Base-by-base conservation (phyloP, 2,888 invertebrate species). In the Megamerina dolium region DNA sequence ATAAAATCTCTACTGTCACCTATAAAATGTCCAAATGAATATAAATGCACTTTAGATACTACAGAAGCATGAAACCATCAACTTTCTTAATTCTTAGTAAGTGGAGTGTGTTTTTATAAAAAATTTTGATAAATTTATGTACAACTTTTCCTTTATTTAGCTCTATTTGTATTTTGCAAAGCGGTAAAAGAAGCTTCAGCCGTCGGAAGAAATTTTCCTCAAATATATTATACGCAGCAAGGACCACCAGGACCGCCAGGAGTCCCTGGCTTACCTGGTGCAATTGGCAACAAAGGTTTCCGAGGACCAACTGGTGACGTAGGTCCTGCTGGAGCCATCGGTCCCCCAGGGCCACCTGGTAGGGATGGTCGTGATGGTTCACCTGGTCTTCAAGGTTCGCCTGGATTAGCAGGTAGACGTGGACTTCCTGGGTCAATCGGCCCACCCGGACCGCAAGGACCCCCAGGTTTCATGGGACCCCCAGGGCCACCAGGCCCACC, bases 241-340 rank as follows among this genome's bases (percentile, higher is more conserved):
- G 58, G 57, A 20, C 52, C 54, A 20, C 56, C 58, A 4, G 58
- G 58, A 37, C 55, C 53, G 3, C 53, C 57, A 3, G 58, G 57
- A 1, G 38, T 44, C 10, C 51, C 54, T 4, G 59, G 59, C 2
- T 26, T 36, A 5, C 34, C 50, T 1, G 59, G 59, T 12, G 34
- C 37, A 18, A 35, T 44, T 17, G 56, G 59, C 10, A 49, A 53
- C 32, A 52, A 51, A n/a, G 59, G 56, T 6, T 36, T 50, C 1
- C 44, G 50, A 16, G 59, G 56, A 2, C 51, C 54, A 4, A 44
- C 50, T 18, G 57, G 58, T 26, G 56, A 55, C 35, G 46, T 48
- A 30, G 58, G 56, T 4, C 45, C 43, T 6, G 38, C 41, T 14
- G 58, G 58, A 4, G 34, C 48, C 8, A 37, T 41, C 5, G 57